A percentile compares a stretch with the other conserved stretches of the same genome.
Conservation (phyloP, 2,797 vertebrate genomes). For the Notamacropus eugenii region DNA sequence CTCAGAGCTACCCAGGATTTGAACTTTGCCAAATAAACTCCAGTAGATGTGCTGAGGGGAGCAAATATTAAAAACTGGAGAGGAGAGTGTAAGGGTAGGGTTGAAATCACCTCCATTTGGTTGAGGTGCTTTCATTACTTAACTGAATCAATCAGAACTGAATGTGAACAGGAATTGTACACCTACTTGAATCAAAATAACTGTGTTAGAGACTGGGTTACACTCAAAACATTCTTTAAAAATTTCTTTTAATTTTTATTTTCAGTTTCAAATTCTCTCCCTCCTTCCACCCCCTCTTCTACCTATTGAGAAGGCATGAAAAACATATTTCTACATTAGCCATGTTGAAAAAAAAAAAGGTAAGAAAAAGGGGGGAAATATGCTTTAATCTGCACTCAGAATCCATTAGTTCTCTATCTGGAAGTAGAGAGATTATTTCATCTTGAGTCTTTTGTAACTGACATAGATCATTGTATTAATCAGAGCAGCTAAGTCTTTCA, state of each 20-base stretch:
- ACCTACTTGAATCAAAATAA: background rate
- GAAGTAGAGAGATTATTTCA: background rate
- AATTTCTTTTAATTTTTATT: background rate
- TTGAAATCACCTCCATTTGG: background rate
- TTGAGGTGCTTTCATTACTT: background rate
- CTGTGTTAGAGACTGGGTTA: background rate
- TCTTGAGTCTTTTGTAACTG: background rate
- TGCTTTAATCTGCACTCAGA: background rate
- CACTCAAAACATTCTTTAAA: background rate
- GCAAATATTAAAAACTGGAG: background rate
- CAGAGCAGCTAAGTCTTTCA: background rate
- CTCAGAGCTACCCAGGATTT: background rate
- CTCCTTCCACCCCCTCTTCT: background rate
- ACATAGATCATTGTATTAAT: background rate
- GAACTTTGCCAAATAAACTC: background rate
- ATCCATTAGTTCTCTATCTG: background rate
- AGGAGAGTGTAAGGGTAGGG: background rate
- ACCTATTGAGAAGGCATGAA: background rate
- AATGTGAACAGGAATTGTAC: background rate
- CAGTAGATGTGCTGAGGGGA: background rate
- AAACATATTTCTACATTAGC: background rate
- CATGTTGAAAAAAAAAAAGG: background rate
- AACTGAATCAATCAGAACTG: background rate
- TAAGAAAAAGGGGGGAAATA: background rate
- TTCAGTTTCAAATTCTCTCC: background rate